Evolutionary conservation across 2,113 vertebrate species (phyloP).

Genomic region (Athene noctua): DNA sequence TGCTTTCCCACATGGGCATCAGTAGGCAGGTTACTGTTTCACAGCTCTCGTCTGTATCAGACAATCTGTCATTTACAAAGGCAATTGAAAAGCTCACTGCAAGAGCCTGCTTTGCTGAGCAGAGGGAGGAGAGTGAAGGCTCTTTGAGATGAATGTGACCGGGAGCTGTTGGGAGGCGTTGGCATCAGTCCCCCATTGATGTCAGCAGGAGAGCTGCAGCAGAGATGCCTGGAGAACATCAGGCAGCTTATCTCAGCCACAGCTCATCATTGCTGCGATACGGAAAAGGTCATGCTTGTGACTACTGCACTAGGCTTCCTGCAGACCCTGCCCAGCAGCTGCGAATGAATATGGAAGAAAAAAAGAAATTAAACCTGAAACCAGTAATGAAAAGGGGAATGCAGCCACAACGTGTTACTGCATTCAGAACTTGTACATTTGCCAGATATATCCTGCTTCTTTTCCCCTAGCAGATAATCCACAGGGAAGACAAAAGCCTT

Average conservation of each 20-base stretch:
- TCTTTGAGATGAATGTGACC: background rate
- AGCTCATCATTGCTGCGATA: background rate
- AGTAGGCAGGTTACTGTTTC: background rate
- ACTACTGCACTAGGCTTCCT: background rate
- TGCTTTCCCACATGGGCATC: background rate
- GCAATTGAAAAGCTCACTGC: background rate
- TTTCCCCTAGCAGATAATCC: background rate
- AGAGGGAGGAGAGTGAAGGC: background rate
- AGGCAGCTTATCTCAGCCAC: background rate
- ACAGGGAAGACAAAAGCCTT: background rate
- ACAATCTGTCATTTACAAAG: background rate
- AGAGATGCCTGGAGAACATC: background rate
- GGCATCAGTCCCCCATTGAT: background rate
- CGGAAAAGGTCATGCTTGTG: background rate
- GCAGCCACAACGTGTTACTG: fast-evolving
- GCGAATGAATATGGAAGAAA: fast-evolving
- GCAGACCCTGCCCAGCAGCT: background rate
- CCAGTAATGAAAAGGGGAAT: background rate
- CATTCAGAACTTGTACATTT: background rate
- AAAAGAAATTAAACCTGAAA: background rate
- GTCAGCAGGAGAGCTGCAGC: background rate
- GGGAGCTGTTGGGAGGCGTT: background rate
- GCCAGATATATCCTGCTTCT: background rate
- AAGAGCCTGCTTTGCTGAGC: background rate
- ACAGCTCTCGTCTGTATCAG: background rate